phyloP scores from a whole-genome alignment of 2,797 vertebrate genomes.

The Rhinichthys osculus region DNA sequence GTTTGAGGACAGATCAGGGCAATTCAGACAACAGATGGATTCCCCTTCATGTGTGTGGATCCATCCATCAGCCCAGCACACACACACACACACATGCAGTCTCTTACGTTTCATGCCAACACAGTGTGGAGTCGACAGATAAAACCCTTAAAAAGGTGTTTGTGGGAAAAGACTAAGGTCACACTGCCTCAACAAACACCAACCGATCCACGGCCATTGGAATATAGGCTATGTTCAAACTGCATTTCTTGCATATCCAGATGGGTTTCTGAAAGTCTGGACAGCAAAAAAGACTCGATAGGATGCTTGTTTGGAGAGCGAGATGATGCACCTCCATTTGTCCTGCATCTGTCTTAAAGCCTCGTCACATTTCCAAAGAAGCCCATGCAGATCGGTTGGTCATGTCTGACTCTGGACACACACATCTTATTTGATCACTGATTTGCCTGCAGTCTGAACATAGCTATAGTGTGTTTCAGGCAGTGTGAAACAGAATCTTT shows the following conservation, averaged over 20 bases:
- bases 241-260: neutral
- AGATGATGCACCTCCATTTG: too few species aligned
- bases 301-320: too few species aligned
- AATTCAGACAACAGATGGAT: constrained; percentile 10
- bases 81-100: neutral
- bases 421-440: too few species aligned
- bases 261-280: neutral
- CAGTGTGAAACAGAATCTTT: too few species aligned
- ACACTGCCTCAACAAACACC: neutral
- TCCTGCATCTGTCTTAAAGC: too few species aligned
- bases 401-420: too few species aligned
- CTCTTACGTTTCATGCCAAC: neutral
- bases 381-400: too few species aligned
- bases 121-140: neutral
- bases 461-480: too few species aligned
- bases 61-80: neutral
- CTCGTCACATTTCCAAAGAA: too few species aligned
- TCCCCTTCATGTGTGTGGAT: neutral
- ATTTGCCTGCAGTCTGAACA: too few species aligned
- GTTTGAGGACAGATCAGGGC: constrained; percentile 1
- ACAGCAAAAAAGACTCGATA: neutral
- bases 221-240: neutral
- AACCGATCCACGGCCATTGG: too few species aligned
- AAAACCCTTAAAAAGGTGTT: neutral
- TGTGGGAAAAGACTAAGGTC: neutral